Base-by-base conservation (phyloP, 2,797 vertebrate genomes). In the Furcifer pardalis region DNA sequence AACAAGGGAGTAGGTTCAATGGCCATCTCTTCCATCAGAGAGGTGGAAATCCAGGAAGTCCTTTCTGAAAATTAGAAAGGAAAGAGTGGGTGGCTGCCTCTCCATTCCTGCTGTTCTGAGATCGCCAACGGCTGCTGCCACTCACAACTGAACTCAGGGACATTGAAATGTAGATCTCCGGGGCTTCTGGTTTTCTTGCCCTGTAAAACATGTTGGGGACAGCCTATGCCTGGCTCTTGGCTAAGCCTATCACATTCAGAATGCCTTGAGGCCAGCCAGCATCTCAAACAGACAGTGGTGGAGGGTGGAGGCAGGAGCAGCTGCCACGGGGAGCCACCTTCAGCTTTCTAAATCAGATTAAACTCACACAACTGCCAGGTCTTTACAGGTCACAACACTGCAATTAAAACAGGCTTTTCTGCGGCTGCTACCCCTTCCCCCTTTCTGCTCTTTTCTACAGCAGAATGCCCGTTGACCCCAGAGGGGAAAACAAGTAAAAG, bases 321-420 rank as follows among this genome's bases (percentile, higher is more conserved):
- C 42, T 0, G 69, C 59, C 8, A 23, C 62, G 32, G 37, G 35
- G 42, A 32, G 37, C 77, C 17, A 0, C 87, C 86, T 66, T 52
- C 65, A 44, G 69, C 32, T 59, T 69, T 82, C 77, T 82, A 82
- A 84, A 82, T 63, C 91, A 84, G 92, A 91, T 92, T 93, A 91
- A 92, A 60, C n/a, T 81, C 90, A 69, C 46, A 63, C 0, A 91
- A 86, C 81, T 0, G 0, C 87, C 0, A 63, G 76, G 88, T 88
- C 87, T 85, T 32, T 63, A 89, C 84, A 90, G 76, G 81, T 71
- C 59, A 52, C 84, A 81, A 81, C 83, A 77, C 2, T 59, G 77
- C 30, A 77, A 91, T 92, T 92, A 84, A 91, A 93, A 88, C 91
- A 91, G 89, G 92, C 93, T 93, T 93, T 86, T 82, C 84, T 40